Percentiles rank a stretch among this genome's conserved stretches.
phyloP scores from a whole-genome alignment of 2,113 vertebrate species.

The Apteryx mantelli region DNA sequence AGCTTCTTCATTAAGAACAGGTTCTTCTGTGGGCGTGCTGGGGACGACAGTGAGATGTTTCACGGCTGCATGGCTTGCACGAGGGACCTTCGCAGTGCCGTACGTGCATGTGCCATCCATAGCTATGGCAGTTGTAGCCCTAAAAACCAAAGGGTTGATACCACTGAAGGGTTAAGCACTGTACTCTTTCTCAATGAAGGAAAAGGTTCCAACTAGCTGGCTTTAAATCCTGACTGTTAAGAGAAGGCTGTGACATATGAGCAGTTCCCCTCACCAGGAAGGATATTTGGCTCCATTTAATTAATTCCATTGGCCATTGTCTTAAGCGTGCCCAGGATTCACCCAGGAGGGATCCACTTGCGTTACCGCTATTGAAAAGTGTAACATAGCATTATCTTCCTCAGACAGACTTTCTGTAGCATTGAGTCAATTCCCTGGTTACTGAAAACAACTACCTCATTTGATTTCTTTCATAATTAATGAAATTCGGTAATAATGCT shows the following conservation, averaged over 20 bases:
- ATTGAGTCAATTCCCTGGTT: conserved; percentile 68
- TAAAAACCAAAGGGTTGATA: not conserved
- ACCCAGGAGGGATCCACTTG: conserved; percentile 63
- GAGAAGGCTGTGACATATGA: conserved; percentile 24
- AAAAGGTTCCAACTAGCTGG: conserved; percentile 46
- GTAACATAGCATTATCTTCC: conserved; percentile 69
- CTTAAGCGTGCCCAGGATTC: conserved; percentile 60
- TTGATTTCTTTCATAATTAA: conserved; percentile 74
- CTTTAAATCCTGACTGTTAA: conserved; percentile 63
- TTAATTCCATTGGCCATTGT: conserved; percentile 70
- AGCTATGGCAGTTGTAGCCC: not conserved
- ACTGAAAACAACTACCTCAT: conserved; percentile 69
- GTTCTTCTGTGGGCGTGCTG: not conserved
- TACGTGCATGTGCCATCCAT: not conserved
- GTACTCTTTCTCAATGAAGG: conserved; percentile 61
- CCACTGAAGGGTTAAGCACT: conserved; percentile 41
- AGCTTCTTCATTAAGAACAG: not conserved
- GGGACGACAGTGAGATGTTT: not conserved
- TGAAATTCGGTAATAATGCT: conserved; percentile 58
- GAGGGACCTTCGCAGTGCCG: not conserved
- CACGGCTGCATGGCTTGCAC: not conserved
- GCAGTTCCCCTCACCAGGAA: conserved; percentile 29
- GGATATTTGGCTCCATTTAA: conserved; percentile 65
- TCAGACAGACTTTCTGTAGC: conserved; percentile 70
- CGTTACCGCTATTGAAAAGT: conserved; percentile 60